phyloP scores from a whole-genome alignment of 1,140 invertebrate species.

The Bombus haemorrhoidalis region DNA sequence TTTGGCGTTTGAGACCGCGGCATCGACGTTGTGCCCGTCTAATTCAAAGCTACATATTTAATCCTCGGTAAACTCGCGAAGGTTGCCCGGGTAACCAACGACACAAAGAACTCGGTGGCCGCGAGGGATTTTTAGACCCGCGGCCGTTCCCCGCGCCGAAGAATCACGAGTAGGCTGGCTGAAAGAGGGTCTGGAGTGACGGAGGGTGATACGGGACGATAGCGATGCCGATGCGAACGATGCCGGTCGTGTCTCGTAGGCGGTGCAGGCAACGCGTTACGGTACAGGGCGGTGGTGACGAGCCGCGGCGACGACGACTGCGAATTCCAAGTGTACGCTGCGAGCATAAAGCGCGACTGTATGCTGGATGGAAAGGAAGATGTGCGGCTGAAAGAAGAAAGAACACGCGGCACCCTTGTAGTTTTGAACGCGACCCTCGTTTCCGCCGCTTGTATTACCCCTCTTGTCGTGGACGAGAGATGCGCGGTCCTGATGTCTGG shows the following conservation, averaged over 20 bases:
- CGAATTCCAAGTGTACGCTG: constrained; percentile 31
- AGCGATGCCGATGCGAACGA: constrained; percentile 32
- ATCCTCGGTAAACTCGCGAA: constrained; percentile 75
- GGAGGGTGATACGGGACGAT: constrained; percentile 19
- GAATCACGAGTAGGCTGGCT: constrained; percentile 53
- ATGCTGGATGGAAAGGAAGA: not conserved
- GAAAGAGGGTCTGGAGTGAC: constrained; percentile 42
- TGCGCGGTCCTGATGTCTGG: constrained; percentile 34
- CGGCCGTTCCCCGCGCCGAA: constrained; percentile 49
- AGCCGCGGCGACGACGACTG: constrained; percentile 6
- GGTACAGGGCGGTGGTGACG: no score
- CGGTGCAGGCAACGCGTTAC: no score
- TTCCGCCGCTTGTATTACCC: constrained; percentile 15
- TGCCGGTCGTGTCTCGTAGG: not conserved
- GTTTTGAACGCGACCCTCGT: constrained; percentile 31
- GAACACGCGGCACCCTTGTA: constrained; percentile 23
- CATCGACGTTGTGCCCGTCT: constrained; percentile 70
- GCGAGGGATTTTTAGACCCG: constrained; percentile 68
- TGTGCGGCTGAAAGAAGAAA: not conserved
- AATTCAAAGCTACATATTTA: constrained; percentile 82
- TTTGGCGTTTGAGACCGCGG: not conserved
- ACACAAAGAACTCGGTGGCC: constrained; percentile 70
- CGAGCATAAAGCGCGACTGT: constrained; percentile 9
- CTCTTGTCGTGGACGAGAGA: not conserved
- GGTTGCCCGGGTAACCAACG: constrained; percentile 70